Base-by-base conservation (phyloP, 1,140 invertebrate genomes). In the Drepana arcuata region DNA sequence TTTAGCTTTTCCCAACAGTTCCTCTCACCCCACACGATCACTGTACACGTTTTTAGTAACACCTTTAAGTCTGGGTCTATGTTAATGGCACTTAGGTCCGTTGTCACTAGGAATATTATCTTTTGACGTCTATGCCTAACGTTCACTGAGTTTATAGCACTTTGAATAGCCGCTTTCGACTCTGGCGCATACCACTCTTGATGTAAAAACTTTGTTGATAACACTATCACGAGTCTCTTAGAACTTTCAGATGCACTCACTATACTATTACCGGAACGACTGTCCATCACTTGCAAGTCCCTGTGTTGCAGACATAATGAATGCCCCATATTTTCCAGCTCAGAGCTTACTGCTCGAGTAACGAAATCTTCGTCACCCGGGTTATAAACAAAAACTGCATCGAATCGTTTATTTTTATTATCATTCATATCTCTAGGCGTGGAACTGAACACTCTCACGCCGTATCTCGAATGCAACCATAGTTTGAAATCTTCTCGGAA, bases 1-100 rank as follows among this genome's bases (percentile, higher is more conserved):
- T 91, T 88, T 49, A 96, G 85, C 79, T 95, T 95, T 59, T 95
- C 92, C 93, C 93, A 95, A 85, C 95, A 95, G 58, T 91, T 87
- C 54, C 90, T 91, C 56, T 95, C 93, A 34, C 92, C 92, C 92
- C 92, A 95, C 60, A 91, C 87, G 14, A 95, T 91, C 44, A 93
- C 91, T 23, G 92, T 92, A 84, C 91, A 93, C 39, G 92, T 93
- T 63, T 94, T 92, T 7, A 96, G 85, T 34, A 95, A 88, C 24
- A 93, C 86, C 64, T 93, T 89, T 24, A 96, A 78, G 61, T 96
- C 93, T 7, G 92, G 89, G 65, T 95, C 94, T 27, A 93, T 84
- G 35, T 89, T 86, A 25, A 92, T 87, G 41, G 90, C 90, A 65
- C 86, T 87, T 35, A 85, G 67, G 60, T 85, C 83, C 14, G 81